Evolutionary conservation across 2,888 invertebrate species (phyloP).

Genomic region (Alloscopus bannaensis): DNA sequence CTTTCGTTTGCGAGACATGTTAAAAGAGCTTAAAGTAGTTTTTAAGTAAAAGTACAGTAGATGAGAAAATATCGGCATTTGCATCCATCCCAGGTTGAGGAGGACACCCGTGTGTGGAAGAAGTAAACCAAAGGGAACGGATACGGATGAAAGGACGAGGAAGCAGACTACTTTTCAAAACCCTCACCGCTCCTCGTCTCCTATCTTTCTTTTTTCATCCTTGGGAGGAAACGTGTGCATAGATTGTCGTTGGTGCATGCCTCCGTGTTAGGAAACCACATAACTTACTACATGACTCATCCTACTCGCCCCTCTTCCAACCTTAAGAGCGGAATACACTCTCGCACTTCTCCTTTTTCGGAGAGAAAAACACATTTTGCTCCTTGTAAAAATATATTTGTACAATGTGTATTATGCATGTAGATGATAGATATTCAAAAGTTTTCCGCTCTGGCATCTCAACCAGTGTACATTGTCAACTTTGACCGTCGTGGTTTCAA

Average conservation of each 20-base stretch:
- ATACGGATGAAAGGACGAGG: constrained; percentile 20
- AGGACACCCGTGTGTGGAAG: too few relatives aligned
- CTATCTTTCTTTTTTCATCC: background rate
- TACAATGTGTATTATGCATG: background rate
- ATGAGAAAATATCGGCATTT: constrained; percentile 37
- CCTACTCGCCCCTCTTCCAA: background rate
- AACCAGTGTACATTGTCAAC: background rate
- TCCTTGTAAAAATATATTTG: background rate
- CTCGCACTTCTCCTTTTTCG: too few relatives aligned
- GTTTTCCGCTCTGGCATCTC: background rate
- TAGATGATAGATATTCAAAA: background rate
- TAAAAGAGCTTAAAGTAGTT: constrained; percentile 28
- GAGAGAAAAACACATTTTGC: too few relatives aligned
- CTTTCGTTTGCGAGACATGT: background rate
- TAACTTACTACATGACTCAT: background rate
- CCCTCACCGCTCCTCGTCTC: background rate
- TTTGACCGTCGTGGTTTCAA: constrained; percentile 6
- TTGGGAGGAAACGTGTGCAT: constrained; percentile 42
- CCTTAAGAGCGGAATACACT: too few relatives aligned
- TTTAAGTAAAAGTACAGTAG: constrained; percentile 33
- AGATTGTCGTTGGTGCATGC: constrained; percentile 49
- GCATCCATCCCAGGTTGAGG: constrained; percentile 46
- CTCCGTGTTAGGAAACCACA: too few relatives aligned
- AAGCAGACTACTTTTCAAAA: too few relatives aligned
- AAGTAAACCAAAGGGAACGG: background rate